Percentiles rank a stretch among this genome's conserved stretches.
These are phyloP conservation scores for Zaprionus kolodkinae DNA, from an alignment of 1,140 invertebrate genomes.

Conservation along the genomic window DNA sequence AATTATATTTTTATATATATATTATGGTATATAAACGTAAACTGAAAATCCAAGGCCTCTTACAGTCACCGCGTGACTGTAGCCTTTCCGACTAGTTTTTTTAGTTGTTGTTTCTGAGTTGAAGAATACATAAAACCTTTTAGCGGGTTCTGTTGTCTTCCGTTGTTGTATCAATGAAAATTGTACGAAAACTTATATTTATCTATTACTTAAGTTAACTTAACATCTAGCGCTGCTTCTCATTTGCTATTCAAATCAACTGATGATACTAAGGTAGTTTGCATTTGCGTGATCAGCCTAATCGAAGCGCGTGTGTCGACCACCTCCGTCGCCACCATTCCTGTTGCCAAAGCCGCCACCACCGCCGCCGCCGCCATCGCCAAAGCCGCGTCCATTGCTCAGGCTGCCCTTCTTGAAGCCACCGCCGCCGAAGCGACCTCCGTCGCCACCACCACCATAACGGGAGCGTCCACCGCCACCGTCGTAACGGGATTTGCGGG, in stretches of 20 bases:
- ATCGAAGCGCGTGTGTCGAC: constrained; percentile 85
- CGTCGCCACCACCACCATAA: constrained; percentile 72
- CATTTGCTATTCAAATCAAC: constrained; percentile 77
- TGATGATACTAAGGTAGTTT: constrained; percentile 64
- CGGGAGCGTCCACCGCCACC: constrained; percentile 85
- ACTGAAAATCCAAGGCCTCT: too few species aligned
- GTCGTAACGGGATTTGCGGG: constrained; percentile 84
- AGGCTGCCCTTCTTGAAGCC: constrained; percentile 79
- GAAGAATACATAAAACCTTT: constrained; percentile 15
- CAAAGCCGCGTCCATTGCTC: constrained; percentile 67
- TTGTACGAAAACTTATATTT: constrained; percentile 76
- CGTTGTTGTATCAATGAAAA: constrained; percentile 22
- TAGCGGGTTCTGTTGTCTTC: constrained; percentile 20
- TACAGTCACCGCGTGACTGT: too few species aligned
- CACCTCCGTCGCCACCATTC: constrained; percentile 84
- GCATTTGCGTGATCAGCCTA: constrained; percentile 48
- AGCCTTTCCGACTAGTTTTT: too few species aligned
- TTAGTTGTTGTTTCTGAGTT: constrained; percentile 24
- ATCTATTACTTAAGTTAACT: constrained; percentile 76
- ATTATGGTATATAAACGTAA: too few species aligned
- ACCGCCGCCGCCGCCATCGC: constrained; percentile 83
- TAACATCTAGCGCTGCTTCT: constrained; percentile 71
- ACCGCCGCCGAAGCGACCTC: constrained; percentile 76
- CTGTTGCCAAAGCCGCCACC: constrained; percentile 71
- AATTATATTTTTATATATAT: too few species aligned